phyloP scores from a whole-genome alignment of 2,113 vertebrate genomes.

The Apteryx mantelli region DNA sequence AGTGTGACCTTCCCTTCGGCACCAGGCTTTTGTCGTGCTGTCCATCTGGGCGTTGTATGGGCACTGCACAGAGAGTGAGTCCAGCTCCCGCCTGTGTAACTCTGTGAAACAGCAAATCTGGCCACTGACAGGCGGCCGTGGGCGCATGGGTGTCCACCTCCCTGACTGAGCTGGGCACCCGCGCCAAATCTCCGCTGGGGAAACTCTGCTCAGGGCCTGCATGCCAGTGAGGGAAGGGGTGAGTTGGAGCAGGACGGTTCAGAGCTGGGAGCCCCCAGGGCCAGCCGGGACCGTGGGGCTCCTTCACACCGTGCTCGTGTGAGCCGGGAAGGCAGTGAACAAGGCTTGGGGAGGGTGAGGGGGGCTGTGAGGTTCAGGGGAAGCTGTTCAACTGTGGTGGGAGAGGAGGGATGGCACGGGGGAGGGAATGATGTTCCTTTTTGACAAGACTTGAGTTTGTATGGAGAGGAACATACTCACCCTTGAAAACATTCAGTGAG shows the following conservation, averaged over 20 bases:
- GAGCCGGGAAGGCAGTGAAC: accelerated
- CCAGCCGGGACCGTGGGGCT: background rate
- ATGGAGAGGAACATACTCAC: conserved; percentile 43
- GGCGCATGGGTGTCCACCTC: accelerated
- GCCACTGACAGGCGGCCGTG: accelerated
- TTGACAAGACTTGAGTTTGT: background rate
- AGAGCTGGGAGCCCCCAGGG: background rate
- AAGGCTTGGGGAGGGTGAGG: background rate
- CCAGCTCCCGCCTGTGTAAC: background rate
- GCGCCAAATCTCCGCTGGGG: background rate
- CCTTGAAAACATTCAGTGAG: conserved; percentile 61
- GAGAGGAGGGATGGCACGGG: accelerated
- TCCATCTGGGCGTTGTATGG: accelerated
- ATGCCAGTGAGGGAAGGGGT: background rate
- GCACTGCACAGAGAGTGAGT: background rate
- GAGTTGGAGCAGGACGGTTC: background rate
- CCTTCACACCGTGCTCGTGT: accelerated
- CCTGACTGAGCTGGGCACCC: background rate
- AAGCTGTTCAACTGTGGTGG: background rate
- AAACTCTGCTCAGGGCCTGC: accelerated
- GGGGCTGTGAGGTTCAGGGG: accelerated
- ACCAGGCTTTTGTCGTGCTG: background rate
- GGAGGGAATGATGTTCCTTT: background rate
- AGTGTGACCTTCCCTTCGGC: accelerated
- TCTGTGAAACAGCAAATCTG: background rate